Conservation (phyloP, 2,113 vertebrate genomes). For the Laticauda colubrina region DNA sequence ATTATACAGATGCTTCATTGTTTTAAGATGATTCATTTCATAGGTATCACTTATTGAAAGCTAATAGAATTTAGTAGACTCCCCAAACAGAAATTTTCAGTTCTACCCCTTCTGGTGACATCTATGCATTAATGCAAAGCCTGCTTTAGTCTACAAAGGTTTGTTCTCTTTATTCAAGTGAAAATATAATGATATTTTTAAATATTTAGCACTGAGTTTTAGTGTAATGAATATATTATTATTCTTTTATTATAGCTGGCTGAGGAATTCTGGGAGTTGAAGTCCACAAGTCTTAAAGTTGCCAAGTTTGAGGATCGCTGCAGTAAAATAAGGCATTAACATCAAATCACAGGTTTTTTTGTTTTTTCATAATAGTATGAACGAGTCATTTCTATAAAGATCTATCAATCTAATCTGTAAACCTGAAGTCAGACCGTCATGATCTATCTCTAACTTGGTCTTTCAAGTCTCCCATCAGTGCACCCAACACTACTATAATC, state of each 20-base stretch:
- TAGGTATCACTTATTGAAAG: not conserved
- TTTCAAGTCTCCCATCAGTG: not conserved
- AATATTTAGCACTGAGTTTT: not conserved
- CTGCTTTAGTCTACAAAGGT: not conserved
- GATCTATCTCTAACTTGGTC: not conserved
- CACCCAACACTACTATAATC: not conserved
- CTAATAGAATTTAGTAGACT: not conserved
- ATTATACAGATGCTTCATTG: not conserved
- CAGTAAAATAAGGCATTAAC: no score
- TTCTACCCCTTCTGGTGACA: not conserved
- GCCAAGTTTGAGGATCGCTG: no score
- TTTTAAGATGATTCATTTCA: not conserved
- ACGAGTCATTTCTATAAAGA: no score
- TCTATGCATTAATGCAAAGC: not conserved
- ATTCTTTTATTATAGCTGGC: no score
- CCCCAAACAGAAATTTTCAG: not conserved
- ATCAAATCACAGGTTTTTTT: no score
- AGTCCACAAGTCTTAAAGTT: no score
- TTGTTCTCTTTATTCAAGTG: not conserved
- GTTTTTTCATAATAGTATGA: no score
- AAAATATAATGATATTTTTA: not conserved
- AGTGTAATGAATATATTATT: not conserved
- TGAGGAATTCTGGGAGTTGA: no score
- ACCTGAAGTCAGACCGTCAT: no score
- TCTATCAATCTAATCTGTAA: no score